phyloP scores from a whole-genome alignment of 2,113 vertebrate species.

The Scortum barcoo region DNA sequence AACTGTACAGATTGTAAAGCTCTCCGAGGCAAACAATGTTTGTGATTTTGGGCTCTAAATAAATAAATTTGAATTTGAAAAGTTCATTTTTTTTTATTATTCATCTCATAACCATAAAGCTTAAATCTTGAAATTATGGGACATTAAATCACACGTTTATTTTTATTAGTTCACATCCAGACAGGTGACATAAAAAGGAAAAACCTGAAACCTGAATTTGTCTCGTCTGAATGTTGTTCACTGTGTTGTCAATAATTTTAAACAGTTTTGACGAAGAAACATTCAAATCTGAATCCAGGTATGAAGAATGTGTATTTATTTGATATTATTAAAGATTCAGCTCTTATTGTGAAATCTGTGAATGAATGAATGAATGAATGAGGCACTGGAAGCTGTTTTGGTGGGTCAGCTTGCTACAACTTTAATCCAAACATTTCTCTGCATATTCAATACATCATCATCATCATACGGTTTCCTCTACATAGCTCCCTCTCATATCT shows the following conservation, averaged over 20 bases:
- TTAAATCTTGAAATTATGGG: not conserved
- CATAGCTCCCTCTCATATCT: conserved; percentile 66
- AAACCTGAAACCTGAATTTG: too few species aligned
- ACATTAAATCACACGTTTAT: not conserved
- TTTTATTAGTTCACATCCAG: too few species aligned
- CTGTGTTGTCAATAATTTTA: too few species aligned
- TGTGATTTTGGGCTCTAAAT: too few species aligned
- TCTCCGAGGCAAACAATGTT: too few species aligned
- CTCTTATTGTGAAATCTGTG: not conserved
- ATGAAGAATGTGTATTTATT: not conserved
- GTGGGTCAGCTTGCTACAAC: conserved; percentile 84
- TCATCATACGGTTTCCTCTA: conserved; percentile 53
- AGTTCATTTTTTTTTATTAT: not conserved
- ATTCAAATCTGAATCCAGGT: too few species aligned
- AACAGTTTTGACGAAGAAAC: too few species aligned
- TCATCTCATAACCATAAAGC: not conserved
- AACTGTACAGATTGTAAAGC: too few species aligned
- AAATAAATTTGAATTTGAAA: too few species aligned
- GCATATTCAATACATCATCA: conserved; percentile 66
- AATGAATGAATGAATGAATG: conserved; percentile 28
- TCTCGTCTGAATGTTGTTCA: too few species aligned
- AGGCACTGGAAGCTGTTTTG: conserved; percentile 40
- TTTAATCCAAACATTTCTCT: conserved; percentile 82
- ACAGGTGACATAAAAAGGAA: too few species aligned
- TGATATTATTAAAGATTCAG: not conserved